Evolutionary conservation across 2,113 vertebrate genomes (phyloP).

Genomic region (Desmodus rotundus): DNA sequence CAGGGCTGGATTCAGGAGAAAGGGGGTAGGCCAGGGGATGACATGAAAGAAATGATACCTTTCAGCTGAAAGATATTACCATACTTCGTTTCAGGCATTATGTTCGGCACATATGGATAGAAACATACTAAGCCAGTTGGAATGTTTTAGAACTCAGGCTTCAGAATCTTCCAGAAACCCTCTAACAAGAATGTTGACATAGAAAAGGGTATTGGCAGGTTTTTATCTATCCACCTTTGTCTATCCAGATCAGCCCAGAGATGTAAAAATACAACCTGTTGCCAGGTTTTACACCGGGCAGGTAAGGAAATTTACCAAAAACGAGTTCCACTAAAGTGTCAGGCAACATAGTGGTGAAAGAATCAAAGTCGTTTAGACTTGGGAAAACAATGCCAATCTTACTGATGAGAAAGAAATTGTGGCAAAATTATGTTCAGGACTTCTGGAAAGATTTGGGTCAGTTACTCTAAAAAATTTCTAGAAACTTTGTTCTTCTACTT

Average conservation of each 20-base stretch:
- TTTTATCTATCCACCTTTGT: background rate
- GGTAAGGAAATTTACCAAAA: background rate
- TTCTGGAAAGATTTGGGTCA: slow-evolving; percentile 15
- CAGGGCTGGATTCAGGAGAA: background rate
- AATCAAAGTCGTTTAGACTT: background rate
- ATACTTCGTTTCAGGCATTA: background rate
- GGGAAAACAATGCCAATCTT: background rate
- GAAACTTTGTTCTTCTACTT: slow-evolving; percentile 36
- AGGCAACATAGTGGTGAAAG: background rate
- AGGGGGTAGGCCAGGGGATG: background rate
- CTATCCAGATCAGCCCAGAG: background rate
- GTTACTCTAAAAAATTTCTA: slow-evolving; percentile 18
- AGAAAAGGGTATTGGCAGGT: background rate
- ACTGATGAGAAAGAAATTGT: background rate
- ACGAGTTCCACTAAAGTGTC: background rate
- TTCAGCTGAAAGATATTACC: background rate
- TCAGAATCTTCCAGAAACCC: slow-evolving; percentile 31
- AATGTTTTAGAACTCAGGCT: slow-evolving; percentile 6
- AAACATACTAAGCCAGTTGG: background rate
- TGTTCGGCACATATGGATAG: background rate
- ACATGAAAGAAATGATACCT: background rate
- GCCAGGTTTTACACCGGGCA: background rate
- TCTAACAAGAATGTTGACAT: background rate
- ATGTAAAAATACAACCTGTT: background rate
- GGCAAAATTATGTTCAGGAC: background rate